phyloP scores from a whole-genome alignment of 2,797 vertebrate species.

The Onychomys arenicola region DNA sequence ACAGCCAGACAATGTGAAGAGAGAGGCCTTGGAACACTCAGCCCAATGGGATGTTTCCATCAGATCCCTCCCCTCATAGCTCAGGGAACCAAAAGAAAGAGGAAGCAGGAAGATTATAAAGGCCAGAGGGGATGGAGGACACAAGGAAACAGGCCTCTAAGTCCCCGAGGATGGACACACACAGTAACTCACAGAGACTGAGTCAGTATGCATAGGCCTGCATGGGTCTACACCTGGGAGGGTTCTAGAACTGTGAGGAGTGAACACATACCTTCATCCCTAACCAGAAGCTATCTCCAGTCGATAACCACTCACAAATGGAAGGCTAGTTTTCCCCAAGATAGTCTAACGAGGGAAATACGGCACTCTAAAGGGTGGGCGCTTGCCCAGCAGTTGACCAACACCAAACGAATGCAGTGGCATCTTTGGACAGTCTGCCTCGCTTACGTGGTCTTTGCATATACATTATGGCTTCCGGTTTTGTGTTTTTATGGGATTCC shows the following conservation, averaged over 20 bases:
- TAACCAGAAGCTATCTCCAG: background rate
- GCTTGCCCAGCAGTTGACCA: background rate
- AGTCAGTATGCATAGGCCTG: background rate
- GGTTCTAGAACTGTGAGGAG: background rate
- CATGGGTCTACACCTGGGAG: background rate
- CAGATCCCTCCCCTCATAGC: too few relatives aligned
- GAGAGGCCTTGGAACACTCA: background rate
- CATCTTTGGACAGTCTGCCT: too few relatives aligned
- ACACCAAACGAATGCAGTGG: background rate
- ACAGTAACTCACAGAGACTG: background rate
- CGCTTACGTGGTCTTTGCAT: background rate
- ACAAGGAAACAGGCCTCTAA: background rate
- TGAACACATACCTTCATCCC: fast-evolving
- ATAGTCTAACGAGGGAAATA: background rate
- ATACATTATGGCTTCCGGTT: background rate
- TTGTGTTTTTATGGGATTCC: background rate
- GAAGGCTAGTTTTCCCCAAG: background rate
- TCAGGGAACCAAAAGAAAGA: background rate
- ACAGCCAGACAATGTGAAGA: too few relatives aligned
- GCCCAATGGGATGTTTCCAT: background rate
- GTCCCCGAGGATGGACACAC: background rate
- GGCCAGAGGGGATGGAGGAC: background rate
- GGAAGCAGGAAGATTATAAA: background rate
- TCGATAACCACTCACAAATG: too few relatives aligned
- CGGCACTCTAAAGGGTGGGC: too few relatives aligned